These are phyloP conservation scores for Chionis minor DNA, from an alignment of 2,113 vertebrate genomes.

Conservation along the genomic window DNA sequence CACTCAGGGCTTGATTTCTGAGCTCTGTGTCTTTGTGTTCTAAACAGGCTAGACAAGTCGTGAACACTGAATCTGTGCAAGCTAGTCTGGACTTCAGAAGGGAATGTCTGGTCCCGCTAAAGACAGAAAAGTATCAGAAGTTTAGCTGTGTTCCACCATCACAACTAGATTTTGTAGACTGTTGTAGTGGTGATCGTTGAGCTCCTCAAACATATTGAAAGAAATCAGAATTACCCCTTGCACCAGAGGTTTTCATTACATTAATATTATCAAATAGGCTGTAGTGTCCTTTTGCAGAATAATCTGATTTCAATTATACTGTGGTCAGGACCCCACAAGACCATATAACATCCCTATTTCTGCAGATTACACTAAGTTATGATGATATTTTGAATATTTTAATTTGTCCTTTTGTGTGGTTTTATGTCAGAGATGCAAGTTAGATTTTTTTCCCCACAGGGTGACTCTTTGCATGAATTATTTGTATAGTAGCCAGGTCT, in stretches of 20 bases:
- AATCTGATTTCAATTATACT: constrained; percentile 38
- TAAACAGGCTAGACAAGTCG: background rate
- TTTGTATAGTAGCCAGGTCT: background rate
- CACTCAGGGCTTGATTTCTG: background rate
- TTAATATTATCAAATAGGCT: background rate
- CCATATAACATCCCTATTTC: background rate
- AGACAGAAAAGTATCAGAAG: background rate
- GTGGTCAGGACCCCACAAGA: background rate
- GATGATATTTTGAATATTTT: background rate
- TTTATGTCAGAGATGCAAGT: background rate
- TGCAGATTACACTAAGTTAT: background rate
- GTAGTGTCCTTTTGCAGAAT: constrained; percentile 26
- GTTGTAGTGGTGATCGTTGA: constrained; percentile 32
- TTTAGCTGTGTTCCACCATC: background rate
- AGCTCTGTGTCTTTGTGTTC: background rate
- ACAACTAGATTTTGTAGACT: background rate
- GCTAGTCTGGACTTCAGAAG: background rate
- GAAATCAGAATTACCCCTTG: constrained; percentile 19
- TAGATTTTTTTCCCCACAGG: background rate
- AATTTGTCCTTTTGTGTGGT: background rate
- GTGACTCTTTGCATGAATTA: background rate
- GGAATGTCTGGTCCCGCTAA: background rate
- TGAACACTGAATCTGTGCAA: background rate
- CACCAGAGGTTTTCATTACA: constrained; percentile 37
- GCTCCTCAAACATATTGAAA: background rate